Base-by-base conservation (phyloP, 1,140 invertebrate genomes). In the Saccostrea echinata region DNA sequence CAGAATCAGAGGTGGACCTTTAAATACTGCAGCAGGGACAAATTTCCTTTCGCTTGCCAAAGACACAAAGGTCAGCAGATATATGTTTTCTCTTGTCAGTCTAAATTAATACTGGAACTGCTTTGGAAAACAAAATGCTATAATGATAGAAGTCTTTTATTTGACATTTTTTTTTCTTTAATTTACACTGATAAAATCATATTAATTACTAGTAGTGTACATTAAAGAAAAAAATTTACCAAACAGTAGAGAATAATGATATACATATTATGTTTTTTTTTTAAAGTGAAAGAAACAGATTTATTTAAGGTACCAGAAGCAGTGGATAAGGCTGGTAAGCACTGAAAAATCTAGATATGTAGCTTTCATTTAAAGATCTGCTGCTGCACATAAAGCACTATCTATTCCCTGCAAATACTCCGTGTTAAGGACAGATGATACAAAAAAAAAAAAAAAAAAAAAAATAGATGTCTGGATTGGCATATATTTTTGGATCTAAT, bases 301-400 rank as follows among this genome's bases (percentile, higher is more conserved):
- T 11, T 76, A 2, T 76, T 76, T 33, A 76, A 33, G 68, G 30
- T 76, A 76, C 68, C 68, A 30, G 68, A 76, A 76, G 68, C 68
- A 3, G 27, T 76, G 9, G 68, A 76, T 27, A 76, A 30, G 16
- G 68, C 24, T 16, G 27, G 68, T 76, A 76, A 76, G 68, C 33
- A 61, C 21, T 61, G n/a, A 61, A 13, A 57, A 61, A 61, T 61
- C n/a, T 43, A 9, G 4, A 43, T 43, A 43, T 43, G 9, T 8
- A 43, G 43, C 43, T 43, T 43, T 43, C 43, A 43, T 3, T 8
- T 43, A 43, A 43, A 43, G 6, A 43, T 43, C 6, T 6, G 9
- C 43, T 43, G n/a, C n/a, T n/a, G n/a, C n/a, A n/a, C n/a, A n/a
- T n/a, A n/a, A n/a, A n/a, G n/a, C n/a, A n/a, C n/a, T n/a, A n/a